Evolutionary conservation across 2,888 invertebrate genomes (phyloP), one percentile per base, ranked within the genome.

Genomic region (Meteorus colon): DNA sequence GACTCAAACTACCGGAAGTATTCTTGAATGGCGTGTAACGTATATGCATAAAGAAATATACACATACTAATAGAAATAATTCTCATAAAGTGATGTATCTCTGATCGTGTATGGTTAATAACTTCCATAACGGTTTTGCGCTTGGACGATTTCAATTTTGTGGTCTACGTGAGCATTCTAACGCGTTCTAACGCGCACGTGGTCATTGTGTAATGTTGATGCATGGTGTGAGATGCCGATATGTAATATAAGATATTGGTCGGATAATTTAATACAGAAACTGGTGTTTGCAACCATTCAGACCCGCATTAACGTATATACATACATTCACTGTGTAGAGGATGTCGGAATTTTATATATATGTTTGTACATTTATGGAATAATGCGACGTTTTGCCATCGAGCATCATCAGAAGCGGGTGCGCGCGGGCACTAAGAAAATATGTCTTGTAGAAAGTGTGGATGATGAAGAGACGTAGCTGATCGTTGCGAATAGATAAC

Each of bases 401-500:
- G 48, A n/a, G 48, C 48, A n/a, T 48, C 48, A n/a, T 16, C 48
- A 48, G n/a, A 41, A 8, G 41, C 41, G 8, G 12, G 41, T 10
- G 12, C 41, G 41, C 34, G 41, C 41, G 41, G 8, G 8, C 8
- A 12, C 6, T 1, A n/a, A 5, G n/a, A 48, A n/a, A 4, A 48
- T 48, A 2, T 48, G 48, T 48, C 48, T n/a, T 48, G 48, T 3
- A 48, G 48, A n/a, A 16, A 48, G 48, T 48, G 48, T n/a, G 37
- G 60, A 60, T 69, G 63, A 74, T 69, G 74, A 74, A 74, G 74
- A 74, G 74, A 74, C 63, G 34, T 48, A 68, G 60, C 41, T 68
- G 74, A 74, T 74, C 48, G 62, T 63, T 67, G 63, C 29, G 62
- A 31, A 62, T 69, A 74, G 74, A 74, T 74, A 74, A 74, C 68